A percentile compares a stretch with the other conserved stretches of the same genome.
phyloP scores from a whole-genome alignment of 2,797 vertebrate species.

The Falco columbarius region DNA sequence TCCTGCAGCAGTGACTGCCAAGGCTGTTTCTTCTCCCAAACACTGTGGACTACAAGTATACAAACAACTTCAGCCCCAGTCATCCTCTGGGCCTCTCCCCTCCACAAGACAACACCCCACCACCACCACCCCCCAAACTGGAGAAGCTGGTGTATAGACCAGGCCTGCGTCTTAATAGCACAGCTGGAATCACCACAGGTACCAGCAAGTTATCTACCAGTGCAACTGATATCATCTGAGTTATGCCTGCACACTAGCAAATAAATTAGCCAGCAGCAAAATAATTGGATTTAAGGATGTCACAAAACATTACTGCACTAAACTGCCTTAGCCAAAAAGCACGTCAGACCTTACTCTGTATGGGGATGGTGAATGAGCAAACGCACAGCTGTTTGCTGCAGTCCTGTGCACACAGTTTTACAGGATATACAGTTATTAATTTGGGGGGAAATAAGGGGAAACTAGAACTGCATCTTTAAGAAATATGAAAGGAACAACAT shows the following conservation, averaged over 20 bases:
- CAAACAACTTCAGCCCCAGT: not conserved
- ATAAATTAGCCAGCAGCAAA: not conserved
- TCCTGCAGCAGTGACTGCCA: not conserved
- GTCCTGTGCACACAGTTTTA: rapidly evolving
- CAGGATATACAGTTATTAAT: rapidly evolving
- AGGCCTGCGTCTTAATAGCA: not conserved
- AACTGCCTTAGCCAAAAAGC: not conserved
- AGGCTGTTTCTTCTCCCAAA: not conserved
- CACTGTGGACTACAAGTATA: rapidly evolving
- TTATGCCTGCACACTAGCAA: not conserved
- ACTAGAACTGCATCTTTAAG: not conserved
- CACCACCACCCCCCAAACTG: too few relatives aligned
- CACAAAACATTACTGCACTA: not conserved
- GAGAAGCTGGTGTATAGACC: rapidly evolving
- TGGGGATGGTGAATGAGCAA: not conserved
- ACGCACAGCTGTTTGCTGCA: rapidly evolving
- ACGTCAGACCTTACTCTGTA: not conserved
- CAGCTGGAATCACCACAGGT: not conserved
- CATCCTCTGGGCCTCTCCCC: rapidly evolving
- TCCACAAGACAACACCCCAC: not conserved
- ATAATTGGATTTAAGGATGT: not conserved
- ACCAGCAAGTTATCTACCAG: not conserved
- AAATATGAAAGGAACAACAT: not conserved
- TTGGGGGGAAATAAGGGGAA: not conserved
- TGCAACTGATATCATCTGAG: rapidly evolving